A percentile compares a stretch with the other conserved stretches of the same genome.
Conservation (phyloP, 2,797 vertebrate species). For the Limnodromus scolopaceus region DNA sequence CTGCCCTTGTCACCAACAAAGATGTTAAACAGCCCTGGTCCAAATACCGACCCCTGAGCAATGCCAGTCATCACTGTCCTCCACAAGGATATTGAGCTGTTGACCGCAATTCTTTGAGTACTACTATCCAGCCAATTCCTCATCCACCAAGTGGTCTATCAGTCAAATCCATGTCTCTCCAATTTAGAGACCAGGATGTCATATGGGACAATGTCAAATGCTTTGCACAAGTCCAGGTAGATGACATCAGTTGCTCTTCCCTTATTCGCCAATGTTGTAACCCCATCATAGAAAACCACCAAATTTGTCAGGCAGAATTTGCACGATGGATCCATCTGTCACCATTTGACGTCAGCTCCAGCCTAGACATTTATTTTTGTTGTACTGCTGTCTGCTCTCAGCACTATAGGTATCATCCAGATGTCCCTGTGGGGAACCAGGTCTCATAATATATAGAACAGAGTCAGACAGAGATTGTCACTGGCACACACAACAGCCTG, state of each 20-base stretch:
- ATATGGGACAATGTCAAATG: background rate
- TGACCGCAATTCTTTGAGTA: background rate
- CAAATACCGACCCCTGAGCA: background rate
- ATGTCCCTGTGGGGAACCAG: background rate
- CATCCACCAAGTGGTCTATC: background rate
- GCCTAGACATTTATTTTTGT: background rate
- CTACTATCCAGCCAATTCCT: background rate
- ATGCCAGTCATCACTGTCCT: background rate
- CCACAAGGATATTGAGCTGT: background rate
- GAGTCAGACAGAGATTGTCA: background rate
- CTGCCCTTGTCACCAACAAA: background rate
- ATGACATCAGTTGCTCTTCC: background rate
- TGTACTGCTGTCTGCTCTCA: background rate
- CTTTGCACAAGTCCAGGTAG: background rate
- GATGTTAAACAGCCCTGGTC: background rate
- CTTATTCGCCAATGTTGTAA: background rate
- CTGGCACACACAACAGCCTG: background rate
- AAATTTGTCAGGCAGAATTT: background rate
- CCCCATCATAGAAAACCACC: background rate
- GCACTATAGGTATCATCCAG: background rate
- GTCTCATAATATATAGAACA: background rate
- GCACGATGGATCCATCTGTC: background rate
- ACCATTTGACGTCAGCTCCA: fast-evolving
- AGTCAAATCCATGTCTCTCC: background rate
- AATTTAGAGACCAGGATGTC: background rate